Conservation (phyloP, 1,140 invertebrate species). For the Tribolium madens region DNA sequence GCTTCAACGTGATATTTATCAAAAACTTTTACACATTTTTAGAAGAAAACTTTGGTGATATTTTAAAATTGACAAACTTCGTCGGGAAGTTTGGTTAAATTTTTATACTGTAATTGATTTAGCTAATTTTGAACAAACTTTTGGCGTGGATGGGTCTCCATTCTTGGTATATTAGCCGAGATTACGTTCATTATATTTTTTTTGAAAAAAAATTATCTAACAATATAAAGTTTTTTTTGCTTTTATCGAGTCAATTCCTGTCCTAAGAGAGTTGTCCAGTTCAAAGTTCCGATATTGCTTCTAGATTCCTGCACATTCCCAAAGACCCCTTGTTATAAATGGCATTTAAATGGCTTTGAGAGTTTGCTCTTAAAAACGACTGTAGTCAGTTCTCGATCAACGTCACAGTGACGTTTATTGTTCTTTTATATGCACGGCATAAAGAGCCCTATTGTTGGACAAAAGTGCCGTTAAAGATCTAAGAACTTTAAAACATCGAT, state of each 20-base stretch:
- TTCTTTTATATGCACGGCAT: neutral
- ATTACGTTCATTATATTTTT: conserved; percentile 16
- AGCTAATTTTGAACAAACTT: conserved; percentile 18
- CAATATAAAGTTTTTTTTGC: too few species aligned
- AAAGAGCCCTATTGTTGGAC: neutral
- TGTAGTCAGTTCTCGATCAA: neutral
- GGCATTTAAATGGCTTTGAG: neutral
- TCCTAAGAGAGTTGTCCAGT: neutral
- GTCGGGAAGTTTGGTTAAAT: neutral
- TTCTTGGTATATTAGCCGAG: too few species aligned
- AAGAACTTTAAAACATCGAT: neutral
- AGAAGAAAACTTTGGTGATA: neutral
- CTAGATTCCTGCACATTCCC: neutral
- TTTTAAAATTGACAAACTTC: conserved; percentile 35
- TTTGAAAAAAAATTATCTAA: too few species aligned
- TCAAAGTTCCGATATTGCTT: too few species aligned
- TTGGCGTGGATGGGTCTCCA: neutral
- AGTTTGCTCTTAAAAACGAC: neutral
- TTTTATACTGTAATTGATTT: conserved; percentile 25
- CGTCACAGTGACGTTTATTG: neutral
- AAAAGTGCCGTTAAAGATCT: neutral
- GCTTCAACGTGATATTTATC: conserved; percentile 8
- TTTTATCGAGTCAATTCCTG: too few species aligned
- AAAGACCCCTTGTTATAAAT: neutral
- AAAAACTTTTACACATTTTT: neutral